phyloP scores from a whole-genome alignment of 2,113 vertebrate species.

The Podarcis cretensis region DNA sequence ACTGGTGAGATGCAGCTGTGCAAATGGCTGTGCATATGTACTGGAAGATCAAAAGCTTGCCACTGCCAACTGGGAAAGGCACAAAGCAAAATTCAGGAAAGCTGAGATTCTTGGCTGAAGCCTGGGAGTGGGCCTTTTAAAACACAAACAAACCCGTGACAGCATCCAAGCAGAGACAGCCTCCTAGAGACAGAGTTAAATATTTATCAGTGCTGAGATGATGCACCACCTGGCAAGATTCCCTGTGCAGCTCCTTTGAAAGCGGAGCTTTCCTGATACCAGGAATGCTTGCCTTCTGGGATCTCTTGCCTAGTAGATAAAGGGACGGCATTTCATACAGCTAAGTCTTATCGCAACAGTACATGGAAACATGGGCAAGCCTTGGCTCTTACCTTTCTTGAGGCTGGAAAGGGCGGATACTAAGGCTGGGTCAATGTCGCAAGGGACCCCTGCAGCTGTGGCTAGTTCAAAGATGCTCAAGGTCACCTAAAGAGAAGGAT shows the following conservation, averaged over 20 bases:
- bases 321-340: background rate
- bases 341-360: background rate
- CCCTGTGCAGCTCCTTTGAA: background rate
- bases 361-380: background rate
- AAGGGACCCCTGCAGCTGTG: conserved; percentile 85
- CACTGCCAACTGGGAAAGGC: background rate
- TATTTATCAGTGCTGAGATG: conserved; percentile 24
- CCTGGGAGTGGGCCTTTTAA: background rate
- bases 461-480: conserved; percentile 89
- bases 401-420: conserved; percentile 80
- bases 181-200: conserved; percentile 19
- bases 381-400: conserved; percentile 80
- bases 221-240: background rate
- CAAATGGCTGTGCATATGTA: background rate
- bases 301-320: background rate
- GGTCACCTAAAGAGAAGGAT: conserved; percentile 78
- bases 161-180: conserved; percentile 16
- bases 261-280: background rate
- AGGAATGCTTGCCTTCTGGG: background rate
- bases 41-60: background rate
- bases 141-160: background rate
- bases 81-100: background rate
- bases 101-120: background rate
- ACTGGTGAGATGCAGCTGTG: background rate
- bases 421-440: conserved; percentile 87